Evolutionary conservation across 2,113 vertebrate species (phyloP).

Genomic region (Plestiodon gilberti): DNA sequence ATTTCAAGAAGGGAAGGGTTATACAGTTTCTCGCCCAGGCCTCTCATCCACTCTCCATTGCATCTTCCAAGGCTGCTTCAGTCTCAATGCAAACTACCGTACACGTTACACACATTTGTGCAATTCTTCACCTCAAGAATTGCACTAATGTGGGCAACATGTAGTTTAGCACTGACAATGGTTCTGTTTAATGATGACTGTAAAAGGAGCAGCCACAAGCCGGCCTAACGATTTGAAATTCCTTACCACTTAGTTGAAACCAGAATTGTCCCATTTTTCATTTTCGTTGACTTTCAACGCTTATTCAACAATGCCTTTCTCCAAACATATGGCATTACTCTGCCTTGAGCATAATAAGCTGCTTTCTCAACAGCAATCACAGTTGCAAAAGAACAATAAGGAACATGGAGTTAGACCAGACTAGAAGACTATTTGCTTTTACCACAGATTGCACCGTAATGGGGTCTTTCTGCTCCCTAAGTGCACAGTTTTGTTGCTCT

Average conservation of each 20-base stretch:
- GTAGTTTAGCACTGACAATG: neutral
- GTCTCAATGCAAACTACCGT: neutral
- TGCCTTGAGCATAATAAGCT: neutral
- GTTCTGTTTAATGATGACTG: neutral
- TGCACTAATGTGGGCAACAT: neutral
- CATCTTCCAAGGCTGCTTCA: neutral
- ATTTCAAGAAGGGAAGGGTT: neutral
- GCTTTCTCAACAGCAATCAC: constrained; percentile 12
- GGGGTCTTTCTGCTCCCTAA: neutral
- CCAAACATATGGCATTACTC: constrained; percentile 12
- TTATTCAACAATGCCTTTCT: neutral
- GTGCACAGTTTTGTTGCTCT: neutral
- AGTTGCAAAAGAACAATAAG: constrained; percentile 17
- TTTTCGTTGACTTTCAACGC: neutral
- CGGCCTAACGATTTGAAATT: neutral
- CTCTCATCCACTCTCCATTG: neutral
- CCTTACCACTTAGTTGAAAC: neutral
- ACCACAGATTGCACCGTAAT: neutral
- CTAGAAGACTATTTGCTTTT: neutral
- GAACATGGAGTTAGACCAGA: neutral
- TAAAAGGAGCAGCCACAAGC: neutral
- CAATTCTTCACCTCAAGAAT: too few species aligned
- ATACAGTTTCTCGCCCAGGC: neutral
- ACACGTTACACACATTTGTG: too few species aligned
- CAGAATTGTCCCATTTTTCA: neutral